Evolutionary conservation across 1,140 invertebrate genomes (phyloP).

Genomic region (Calephelis virginiensis): DNA sequence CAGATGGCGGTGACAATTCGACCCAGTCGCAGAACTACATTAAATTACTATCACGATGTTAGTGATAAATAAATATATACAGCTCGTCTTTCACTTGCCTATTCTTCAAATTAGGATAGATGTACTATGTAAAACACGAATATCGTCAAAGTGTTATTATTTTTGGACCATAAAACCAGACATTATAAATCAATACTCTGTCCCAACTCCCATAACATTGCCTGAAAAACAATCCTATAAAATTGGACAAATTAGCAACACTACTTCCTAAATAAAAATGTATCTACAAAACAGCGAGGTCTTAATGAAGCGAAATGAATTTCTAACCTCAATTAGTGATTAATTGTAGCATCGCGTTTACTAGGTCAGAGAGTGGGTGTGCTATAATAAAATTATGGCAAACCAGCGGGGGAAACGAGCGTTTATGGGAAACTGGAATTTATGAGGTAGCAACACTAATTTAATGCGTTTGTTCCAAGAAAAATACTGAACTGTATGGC

Average conservation of each 20-base stretch:
- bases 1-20: no score
- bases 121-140: no score
- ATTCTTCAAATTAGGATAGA: no score
- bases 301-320: constrained; percentile 26
- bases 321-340: constrained; percentile 33
- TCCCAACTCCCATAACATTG: no score
- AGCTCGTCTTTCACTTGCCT: no score
- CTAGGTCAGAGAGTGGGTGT: constrained; percentile 33
- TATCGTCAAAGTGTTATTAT: no score
- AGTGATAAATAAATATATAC: no score
- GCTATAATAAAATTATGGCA: constrained; percentile 34
- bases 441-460: constrained; percentile 27
- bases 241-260: background rate
- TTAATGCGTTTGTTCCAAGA: constrained; percentile 13
- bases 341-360: constrained; percentile 32
- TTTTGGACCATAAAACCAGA: no score
- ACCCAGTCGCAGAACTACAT: no score
- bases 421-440: constrained; percentile 41
- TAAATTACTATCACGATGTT: no score
- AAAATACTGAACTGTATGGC: background rate
- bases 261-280: constrained; percentile 2
- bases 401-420: constrained; percentile 29
- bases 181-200: no score
- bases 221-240: background rate
- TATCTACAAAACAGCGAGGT: background rate